Base-by-base conservation (phyloP, 2,113 vertebrate genomes). In the Anolis sagrei region DNA sequence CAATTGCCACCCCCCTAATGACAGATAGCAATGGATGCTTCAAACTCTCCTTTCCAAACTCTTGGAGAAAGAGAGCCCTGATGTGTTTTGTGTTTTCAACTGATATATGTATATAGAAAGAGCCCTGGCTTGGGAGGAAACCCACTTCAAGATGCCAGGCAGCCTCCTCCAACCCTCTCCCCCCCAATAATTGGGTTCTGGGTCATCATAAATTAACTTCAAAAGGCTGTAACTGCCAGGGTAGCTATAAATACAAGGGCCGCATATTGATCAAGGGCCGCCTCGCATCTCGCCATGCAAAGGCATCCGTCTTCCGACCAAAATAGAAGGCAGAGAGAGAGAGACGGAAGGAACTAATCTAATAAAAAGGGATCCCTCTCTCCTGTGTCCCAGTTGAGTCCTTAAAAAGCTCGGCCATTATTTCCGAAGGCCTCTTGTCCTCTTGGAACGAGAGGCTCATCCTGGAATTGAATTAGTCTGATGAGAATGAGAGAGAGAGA, bases 201-300 rank as follows among this genome's bases (percentile, higher is more conserved):
- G 72, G 90, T 90, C 86, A 29, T 90, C 90, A 86, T 87, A 91
- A 95, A 94, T 93, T 88, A 94, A 78, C 51, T 29, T 80, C 86
- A 49, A 87, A 93, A 95, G 91, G 76, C 93, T 94, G 93, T 86
- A 92, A 92, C 91, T 90, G 69, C 72, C 7, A 80, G 86, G 34
- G 44, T 66, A 88, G 84, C 94, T 90, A 92, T 91, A 95, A 95
- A 94, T 94, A 93, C 36, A 86, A 89, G 91, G 27, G 80, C 84
- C 89, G 92, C 89, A 93, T 96, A 97, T 96, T 95, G 95, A 97
- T 96, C 94, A 93, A 95, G 94, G 82, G 92, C 94, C 94, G 94
- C 92, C 93, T 95, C 86, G 25, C 86, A 90, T 93, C 96, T 95
- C 96, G 95, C 95, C 92, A 89, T 93, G 95, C 91, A 89, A 93